Evolutionary conservation across 1,140 invertebrate species (phyloP).

Genomic region (Aradophagus sp.): DNA sequence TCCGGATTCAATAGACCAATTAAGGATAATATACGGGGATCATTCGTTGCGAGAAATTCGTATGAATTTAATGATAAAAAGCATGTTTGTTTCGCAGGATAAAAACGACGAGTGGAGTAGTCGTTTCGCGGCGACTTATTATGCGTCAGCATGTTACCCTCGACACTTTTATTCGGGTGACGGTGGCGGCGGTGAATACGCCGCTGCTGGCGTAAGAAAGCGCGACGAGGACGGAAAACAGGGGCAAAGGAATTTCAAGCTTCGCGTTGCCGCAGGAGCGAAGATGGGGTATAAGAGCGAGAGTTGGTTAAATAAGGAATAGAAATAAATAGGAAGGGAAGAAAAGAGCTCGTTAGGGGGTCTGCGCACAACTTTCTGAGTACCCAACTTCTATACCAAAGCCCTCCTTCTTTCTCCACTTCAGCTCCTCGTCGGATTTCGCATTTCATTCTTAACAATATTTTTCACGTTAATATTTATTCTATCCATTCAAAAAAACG

Average conservation of each 20-base stretch:
- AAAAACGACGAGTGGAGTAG: slow-evolving; percentile 52
- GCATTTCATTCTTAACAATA: slow-evolving; percentile 57
- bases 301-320: slow-evolving; percentile 73
- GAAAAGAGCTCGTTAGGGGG: slow-evolving; percentile 74
- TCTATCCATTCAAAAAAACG: slow-evolving; percentile 48
- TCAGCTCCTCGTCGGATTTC: slow-evolving; percentile 45
- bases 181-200: slow-evolving; percentile 38
- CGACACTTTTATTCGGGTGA: slow-evolving; percentile 65
- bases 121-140: slow-evolving; percentile 58
- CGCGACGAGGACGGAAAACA: slow-evolving; percentile 28
- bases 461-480: slow-evolving; percentile 64
- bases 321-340: slow-evolving; percentile 74
- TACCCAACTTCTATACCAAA: slow-evolving; percentile 66
- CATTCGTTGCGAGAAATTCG: slow-evolving; percentile 23
- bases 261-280: slow-evolving; percentile 58
- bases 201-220: slow-evolving; percentile 22
- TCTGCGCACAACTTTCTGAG: slow-evolving; percentile 71
- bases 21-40: slow-evolving; percentile 26
- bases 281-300: slow-evolving; percentile 56
- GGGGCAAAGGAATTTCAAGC: slow-evolving; percentile 50
- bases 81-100: slow-evolving; percentile 47
- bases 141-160: slow-evolving; percentile 64
- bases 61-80: slow-evolving; percentile 54
- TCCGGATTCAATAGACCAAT: slow-evolving; percentile 31
- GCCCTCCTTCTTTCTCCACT: slow-evolving; percentile 58